Conservation (phyloP, 2,113 vertebrate species). For the Andinoacara biseriatus region DNA sequence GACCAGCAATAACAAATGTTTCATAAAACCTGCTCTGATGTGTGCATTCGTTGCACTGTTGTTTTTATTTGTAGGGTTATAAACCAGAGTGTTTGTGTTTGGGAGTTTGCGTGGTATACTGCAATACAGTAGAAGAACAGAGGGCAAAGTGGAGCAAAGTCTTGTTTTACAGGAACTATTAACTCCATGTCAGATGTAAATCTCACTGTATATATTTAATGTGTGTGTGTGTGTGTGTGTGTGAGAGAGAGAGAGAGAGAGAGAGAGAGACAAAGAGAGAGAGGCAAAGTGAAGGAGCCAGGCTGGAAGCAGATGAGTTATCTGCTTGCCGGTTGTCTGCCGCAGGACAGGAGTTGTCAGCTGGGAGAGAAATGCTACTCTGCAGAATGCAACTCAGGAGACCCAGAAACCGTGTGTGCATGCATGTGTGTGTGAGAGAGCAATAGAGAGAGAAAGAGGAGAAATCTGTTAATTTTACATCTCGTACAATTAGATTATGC, state of each 20-base stretch:
- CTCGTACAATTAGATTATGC: slow-evolving; percentile 23
- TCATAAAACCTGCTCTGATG: slow-evolving; percentile 52
- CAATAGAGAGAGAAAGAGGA: neutral
- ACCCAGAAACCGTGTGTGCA: slow-evolving; percentile 23
- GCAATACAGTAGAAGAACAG: neutral
- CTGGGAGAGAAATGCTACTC: slow-evolving; percentile 60
- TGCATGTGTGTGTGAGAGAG: neutral
- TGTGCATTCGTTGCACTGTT: slow-evolving; percentile 24
- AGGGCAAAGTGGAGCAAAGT: slow-evolving; percentile 15
- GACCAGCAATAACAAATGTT: slow-evolving; percentile 54
- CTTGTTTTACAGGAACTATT: slow-evolving; percentile 17
- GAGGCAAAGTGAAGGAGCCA: neutral
- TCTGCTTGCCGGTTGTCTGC: slow-evolving; percentile 46
- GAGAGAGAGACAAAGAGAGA: neutral
- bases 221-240: neutral
- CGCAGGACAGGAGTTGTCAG: slow-evolving; percentile 66
- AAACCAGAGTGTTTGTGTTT: slow-evolving; percentile 24
- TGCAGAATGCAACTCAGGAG: slow-evolving; percentile 43
- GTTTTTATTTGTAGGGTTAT: slow-evolving; percentile 33
- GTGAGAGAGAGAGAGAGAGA: neutral
- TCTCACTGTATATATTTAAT: slow-evolving; percentile 20
- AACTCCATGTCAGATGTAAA: slow-evolving; percentile 3
- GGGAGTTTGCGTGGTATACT: neutral
- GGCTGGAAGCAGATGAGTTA: slow-evolving; percentile 33
- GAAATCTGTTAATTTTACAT: slow-evolving; percentile 31